phyloP scores from a whole-genome alignment of 2,797 vertebrate species.

The Champsocephalus gunnari region DNA sequence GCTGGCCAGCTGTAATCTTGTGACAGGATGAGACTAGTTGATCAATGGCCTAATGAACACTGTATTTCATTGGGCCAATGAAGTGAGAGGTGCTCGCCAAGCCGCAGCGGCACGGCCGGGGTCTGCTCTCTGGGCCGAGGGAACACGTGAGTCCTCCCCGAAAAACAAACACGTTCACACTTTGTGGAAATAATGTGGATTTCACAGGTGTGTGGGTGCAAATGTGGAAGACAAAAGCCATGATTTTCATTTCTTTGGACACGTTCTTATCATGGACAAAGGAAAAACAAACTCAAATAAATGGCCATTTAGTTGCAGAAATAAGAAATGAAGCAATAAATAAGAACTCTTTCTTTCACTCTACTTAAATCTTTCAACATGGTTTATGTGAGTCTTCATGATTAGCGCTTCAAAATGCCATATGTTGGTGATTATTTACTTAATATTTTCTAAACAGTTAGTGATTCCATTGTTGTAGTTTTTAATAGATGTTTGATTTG shows the following conservation, averaged over 20 bases:
- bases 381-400: neutral
- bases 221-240: neutral
- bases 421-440: neutral
- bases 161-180: conserved; percentile 42
- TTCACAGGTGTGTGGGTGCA: neutral
- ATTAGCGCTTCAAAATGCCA: neutral
- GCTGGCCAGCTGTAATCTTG: conserved; percentile 86
- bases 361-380: neutral
- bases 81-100: conserved; percentile 72
- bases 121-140: conserved; percentile 42
- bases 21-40: conserved; percentile 89
- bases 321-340: neutral
- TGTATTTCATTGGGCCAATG: conserved; percentile 86
- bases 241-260: neutral
- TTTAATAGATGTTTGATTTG: neutral
- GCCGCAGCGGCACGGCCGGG: conserved; percentile 40
- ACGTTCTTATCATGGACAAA: neutral
- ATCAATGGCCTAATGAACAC: conserved; percentile 89
- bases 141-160: conserved; percentile 7
- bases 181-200: conserved; percentile 10
- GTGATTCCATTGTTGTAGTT: neutral
- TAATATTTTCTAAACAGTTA: neutral
- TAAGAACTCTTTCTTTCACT: neutral
- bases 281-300: neutral
- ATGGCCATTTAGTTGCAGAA: neutral